Evolutionary conservation across 2,113 vertebrate genomes (phyloP).

Genomic region (Saguinus midas): DNA sequence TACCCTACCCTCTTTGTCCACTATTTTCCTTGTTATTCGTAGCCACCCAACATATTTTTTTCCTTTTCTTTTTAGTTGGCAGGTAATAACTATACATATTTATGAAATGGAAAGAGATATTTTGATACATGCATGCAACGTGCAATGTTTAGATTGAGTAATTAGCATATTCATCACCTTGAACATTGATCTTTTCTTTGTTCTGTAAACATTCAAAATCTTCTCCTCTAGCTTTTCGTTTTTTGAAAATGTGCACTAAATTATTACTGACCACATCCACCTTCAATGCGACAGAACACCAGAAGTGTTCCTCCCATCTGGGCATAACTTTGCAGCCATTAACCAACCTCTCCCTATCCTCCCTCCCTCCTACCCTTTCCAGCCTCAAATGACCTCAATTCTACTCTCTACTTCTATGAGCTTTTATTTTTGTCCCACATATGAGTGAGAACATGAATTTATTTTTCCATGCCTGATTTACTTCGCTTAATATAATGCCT

Average conservation of each 20-base stretch:
- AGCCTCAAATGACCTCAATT: neutral
- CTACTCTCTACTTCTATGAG: neutral
- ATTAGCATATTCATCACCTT: neutral
- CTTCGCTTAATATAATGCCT: neutral
- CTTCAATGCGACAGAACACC: neutral
- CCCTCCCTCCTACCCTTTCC: neutral
- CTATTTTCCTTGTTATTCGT: neutral
- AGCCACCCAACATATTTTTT: neutral
- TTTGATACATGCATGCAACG: neutral
- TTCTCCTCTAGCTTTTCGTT: neutral
- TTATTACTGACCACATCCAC: neutral
- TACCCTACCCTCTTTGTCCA: neutral
- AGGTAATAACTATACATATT: neutral
- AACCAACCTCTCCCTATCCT: neutral
- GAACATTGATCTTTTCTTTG: neutral
- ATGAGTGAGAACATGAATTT: neutral
- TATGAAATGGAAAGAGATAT: neutral
- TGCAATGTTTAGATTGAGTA: neutral
- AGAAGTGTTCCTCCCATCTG: neutral
- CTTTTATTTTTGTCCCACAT: neutral
- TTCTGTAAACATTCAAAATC: neutral
- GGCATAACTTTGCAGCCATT: neutral
- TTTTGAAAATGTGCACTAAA: neutral
- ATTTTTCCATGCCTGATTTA: neutral
- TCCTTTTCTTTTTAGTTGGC: neutral